Base-by-base conservation (phyloP, 2,888 invertebrate genomes). In the Stenodema calcarata region DNA sequence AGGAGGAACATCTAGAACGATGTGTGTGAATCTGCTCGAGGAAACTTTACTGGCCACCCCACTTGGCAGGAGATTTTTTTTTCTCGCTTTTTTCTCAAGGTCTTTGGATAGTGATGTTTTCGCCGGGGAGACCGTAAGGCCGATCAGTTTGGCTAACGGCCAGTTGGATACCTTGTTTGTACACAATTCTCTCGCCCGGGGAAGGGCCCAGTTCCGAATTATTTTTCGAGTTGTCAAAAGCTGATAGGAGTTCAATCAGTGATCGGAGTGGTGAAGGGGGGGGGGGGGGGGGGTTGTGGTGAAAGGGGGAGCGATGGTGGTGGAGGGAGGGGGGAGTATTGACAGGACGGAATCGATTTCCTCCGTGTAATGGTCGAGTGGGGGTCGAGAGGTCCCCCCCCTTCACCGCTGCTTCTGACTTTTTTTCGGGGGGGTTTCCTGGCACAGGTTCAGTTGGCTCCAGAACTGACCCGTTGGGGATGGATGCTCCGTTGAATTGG, bases 401-500 rank as follows among this genome's bases (percentile, higher is more conserved):
- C 9, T 23, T 54, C 62, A 23, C 62, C 23, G 6, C 50, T 50
- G n/a, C 14, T 16, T n/a, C n/a, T 16, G 0, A 1, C 50, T 50
- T 4, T 16, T 12, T 47, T n/a, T n/a, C 4, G 27, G 12, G 47
- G 79, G 79, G 50, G 28, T 80, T 80, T 54, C 80, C 80, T 80
- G 80, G 80, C 80, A 80, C 23, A 11, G 80, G 80, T 80, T 80
- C 80, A 80, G 80, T 28, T 80, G 80, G 80, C 80, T 47, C 80
- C 54, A 18, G 54, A 80, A 80, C 80, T 80, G 80, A 80, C 80
- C 80, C 50, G n/a, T 27, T 11, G 78, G 78, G 78, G 80, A 80
- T 80, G 80, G 80, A 80, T 80, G 78, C 78, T n/a, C 75, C 75
- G 75, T 27, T 70, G 70, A 18, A 70, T 12, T 18, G 70, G 44